Evolutionary conservation across 2,888 invertebrate genomes (phyloP).

Genomic region (Phaedon cochleariae): DNA sequence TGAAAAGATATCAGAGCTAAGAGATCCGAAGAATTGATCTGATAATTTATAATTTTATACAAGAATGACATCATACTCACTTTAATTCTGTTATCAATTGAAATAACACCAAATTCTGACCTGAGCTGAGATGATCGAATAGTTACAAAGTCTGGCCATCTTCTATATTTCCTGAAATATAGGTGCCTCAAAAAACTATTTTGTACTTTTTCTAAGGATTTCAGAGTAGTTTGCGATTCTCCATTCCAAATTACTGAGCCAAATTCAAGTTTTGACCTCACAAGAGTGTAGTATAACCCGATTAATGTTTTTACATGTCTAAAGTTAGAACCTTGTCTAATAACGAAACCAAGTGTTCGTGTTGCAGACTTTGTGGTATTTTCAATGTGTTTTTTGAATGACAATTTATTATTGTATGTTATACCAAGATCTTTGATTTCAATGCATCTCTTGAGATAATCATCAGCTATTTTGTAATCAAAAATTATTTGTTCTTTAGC

Average conservation of each 20-base stretch:
- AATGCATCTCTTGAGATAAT: background rate
- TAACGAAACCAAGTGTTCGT: background rate
- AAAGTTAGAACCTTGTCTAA: background rate
- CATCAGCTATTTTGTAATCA: background rate
- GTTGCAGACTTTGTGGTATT: background rate
- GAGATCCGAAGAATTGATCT: background rate
- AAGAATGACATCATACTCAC: slow-evolving; percentile 2
- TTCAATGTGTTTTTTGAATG: background rate
- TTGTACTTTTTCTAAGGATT: background rate
- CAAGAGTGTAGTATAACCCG: background rate
- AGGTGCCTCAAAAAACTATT: background rate
- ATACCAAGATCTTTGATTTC: slow-evolving; percentile 1
- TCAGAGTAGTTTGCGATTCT: background rate
- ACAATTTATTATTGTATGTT: background rate
- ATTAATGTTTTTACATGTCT: background rate
- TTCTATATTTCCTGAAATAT: slow-evolving; percentile 1
- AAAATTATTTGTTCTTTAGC: background rate
- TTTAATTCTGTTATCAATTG: background rate
- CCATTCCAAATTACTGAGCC: background rate
- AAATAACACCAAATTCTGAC: background rate
- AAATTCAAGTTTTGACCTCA: background rate
- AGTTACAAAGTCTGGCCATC: background rate
- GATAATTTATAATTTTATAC: background rate
- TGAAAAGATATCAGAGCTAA: background rate
- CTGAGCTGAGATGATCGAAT: slow-evolving; percentile 1